Evolutionary conservation across 2,797 vertebrate genomes (phyloP), one percentile per base, ranked within the genome.

Genomic region (Valencia hispanica): DNA sequence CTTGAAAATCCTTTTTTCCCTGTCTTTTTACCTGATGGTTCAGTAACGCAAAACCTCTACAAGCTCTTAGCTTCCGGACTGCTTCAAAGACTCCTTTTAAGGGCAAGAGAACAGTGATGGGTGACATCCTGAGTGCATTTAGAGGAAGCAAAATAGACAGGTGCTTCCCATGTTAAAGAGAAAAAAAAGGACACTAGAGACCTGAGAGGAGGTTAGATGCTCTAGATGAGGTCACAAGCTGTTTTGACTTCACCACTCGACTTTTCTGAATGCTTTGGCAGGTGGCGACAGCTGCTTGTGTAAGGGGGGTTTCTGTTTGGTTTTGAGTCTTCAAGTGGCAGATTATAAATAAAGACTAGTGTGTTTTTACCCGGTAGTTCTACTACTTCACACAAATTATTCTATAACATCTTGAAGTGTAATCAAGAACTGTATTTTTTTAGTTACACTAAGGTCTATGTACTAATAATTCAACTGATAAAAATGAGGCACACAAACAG

Each of bases 171-270:
- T 74, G 83, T 81, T 48, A 68, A 77, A 86, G 70, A 83, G 89
- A n/a, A 14, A 9, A 2, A 27, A 14, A 74, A 82, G 81, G 79
- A 66, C 87, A 79, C 81, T 9, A 14, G 86, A 84, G 88, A 92
- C 89, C 82, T 78, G 79, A 51, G 82, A 32, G 84, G 72, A n/a
- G 91, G 91, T 89, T 89, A 87, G 87, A 86, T 51, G 84, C 78
- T 86, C 83, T 88, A 94, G 91, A 91, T 90, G 70, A 92, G 93
- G 87, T 91, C 93, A 90, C 27, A 59, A 72, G 84, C 84, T 95
- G 94, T 95, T 95, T 95, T 94, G 94, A 93, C 92, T 94, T 89
- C 85, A 61, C 77, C 79, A 48, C 88, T 91, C 84, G 68, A 85
- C 82, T 88, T 80, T 89, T 86, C 81, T 82, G 86, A 70, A 73